Evolutionary conservation across 2,888 invertebrate genomes (phyloP).

Genomic region (Biston betularia): DNA sequence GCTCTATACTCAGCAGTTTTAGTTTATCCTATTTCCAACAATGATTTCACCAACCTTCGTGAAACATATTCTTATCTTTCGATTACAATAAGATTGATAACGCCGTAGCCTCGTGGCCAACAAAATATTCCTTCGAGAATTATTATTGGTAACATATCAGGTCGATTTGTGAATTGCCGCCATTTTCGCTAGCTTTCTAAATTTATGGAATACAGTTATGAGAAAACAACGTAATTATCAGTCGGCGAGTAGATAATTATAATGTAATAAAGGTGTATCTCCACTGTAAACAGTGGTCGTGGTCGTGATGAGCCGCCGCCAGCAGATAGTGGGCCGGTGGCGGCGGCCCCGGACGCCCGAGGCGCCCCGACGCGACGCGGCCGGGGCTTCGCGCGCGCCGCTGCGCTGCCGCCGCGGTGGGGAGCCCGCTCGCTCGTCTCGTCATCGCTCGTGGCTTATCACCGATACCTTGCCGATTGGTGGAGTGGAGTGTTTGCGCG

Average conservation of each 20-base stretch:
- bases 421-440: too few relatives aligned
- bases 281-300: constrained; percentile 71
- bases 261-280: constrained; percentile 82
- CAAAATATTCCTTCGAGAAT: constrained; percentile 22
- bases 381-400: constrained; percentile 35
- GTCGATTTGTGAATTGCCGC: background rate
- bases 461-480: constrained; percentile 74
- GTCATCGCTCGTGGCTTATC: constrained; percentile 64
- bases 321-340: constrained; percentile 70
- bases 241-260: constrained; percentile 68
- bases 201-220: constrained; percentile 37
- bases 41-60: constrained; percentile 28
- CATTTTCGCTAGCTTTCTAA: constrained; percentile 11
- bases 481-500: constrained; percentile 81
- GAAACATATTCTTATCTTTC: constrained; percentile 18
- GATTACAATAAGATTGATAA: constrained; percentile 30
- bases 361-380: constrained; percentile 52
- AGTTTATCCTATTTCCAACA: constrained; percentile 18
- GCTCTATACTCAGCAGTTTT: background rate
- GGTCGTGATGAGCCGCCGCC: constrained; percentile 65
- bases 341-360: constrained; percentile 62
- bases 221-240: constrained; percentile 67
- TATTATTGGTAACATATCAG: background rate
- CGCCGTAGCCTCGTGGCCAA: constrained; percentile 13
- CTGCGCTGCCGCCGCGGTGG: constrained; percentile 37